These are phyloP conservation scores for Aspidoscelis tigris DNA, from an alignment of 2,113 vertebrate species.

Conservation along the genomic window DNA sequence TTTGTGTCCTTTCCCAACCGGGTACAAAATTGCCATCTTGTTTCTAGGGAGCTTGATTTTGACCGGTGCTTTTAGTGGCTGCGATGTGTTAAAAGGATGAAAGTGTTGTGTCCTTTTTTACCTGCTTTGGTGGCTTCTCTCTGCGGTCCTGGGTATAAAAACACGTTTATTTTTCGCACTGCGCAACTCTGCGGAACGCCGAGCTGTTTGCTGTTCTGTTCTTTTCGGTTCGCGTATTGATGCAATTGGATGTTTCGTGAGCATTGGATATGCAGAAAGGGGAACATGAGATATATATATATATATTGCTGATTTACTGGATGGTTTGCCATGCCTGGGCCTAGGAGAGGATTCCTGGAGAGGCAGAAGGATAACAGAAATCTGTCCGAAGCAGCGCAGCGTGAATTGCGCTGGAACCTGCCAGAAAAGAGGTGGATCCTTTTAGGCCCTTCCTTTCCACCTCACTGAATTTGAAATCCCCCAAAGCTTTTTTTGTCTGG, in stretches of 20 bases:
- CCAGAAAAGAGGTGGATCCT: neutral
- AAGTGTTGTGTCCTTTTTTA: neutral
- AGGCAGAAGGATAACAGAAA: neutral
- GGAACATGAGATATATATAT: no score
- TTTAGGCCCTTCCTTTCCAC: neutral
- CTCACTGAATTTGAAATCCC: neutral
- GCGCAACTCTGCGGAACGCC: neutral
- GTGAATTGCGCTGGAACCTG: rapidly evolving
- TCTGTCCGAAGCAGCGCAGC: neutral
- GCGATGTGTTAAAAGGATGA: no score
- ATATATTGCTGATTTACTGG: neutral
- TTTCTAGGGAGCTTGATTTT: neutral
- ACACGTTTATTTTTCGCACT: neutral
- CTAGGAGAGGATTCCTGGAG: no score
- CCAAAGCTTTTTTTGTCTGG: neutral
- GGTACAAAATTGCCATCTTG: rapidly evolving
- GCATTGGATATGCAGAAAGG: no score
- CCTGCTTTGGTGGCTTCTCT: no score
- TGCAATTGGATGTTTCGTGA: neutral
- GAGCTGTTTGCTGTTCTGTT: neutral
- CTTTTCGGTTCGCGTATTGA: neutral
- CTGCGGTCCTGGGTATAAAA: rapidly evolving
- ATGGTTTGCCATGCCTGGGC: neutral
- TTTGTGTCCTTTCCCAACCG: neutral
- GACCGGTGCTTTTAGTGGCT: neutral